These are phyloP conservation scores for Nomada hirtipes DNA, from an alignment of 2,888 invertebrate species.

Conservation along the genomic window DNA sequence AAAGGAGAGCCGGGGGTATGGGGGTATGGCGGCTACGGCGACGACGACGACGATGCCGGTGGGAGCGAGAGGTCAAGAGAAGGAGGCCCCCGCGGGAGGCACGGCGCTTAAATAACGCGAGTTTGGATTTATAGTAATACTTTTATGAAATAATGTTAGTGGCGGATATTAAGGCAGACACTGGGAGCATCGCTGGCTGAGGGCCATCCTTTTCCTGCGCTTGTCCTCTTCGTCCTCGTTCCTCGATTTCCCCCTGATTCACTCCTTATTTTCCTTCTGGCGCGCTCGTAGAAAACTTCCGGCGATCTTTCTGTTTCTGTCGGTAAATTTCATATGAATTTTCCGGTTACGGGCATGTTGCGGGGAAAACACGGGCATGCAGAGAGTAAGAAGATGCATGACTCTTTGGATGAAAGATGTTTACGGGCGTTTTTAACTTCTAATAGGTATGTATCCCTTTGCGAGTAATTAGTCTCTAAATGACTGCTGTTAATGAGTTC, in stretches of 20 bases:
- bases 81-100: slow-evolving; percentile 66
- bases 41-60: slow-evolving; percentile 38
- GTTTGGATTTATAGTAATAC: slow-evolving; percentile 84
- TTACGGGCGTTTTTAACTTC: too few relatives aligned
- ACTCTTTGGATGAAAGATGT: not conserved
- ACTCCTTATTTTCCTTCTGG: slow-evolving; percentile 50
- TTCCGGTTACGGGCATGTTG: slow-evolving; percentile 15
- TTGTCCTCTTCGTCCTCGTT: slow-evolving; percentile 41
- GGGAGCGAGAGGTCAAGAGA: slow-evolving; percentile 40
- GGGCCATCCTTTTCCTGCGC: slow-evolving; percentile 69
- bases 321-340: slow-evolving; percentile 42
- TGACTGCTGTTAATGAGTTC: too few relatives aligned
- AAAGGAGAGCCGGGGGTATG: slow-evolving; percentile 30
- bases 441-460: too few relatives aligned
- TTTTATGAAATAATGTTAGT: slow-evolving; percentile 85
- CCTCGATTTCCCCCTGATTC: slow-evolving; percentile 28
- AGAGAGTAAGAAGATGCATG: not conserved
- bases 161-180: slow-evolving; percentile 84
- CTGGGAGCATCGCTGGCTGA: slow-evolving; percentile 75
- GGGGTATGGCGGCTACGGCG: slow-evolving; percentile 33
- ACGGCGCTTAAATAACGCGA: slow-evolving; percentile 83
- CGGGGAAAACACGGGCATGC: slow-evolving; percentile 9
- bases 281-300: slow-evolving; percentile 55
- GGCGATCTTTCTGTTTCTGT: slow-evolving; percentile 54
- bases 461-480: too few relatives aligned